Evolutionary conservation across 2,888 invertebrate genomes (phyloP), one percentile per base, ranked within the genome.

Genomic region (Nemapogon koenigi): DNA sequence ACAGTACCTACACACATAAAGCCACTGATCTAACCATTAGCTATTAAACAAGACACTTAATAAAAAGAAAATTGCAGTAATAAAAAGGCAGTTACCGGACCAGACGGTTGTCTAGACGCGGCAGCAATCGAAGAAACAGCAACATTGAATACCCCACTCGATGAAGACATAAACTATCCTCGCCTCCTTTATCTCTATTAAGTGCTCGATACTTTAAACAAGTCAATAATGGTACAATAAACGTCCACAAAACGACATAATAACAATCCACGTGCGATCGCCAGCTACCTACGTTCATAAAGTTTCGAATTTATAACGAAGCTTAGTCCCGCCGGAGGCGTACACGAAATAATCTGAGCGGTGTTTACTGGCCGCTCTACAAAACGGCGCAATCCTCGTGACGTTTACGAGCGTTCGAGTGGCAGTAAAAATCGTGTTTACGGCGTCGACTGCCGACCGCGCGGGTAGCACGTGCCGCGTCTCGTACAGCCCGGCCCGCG

Each of bases 171-270:
- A 72, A 76, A 71, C 61, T 62, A 71, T 62, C 57, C 59, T 54
- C 59, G 52, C 59, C 64, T 69, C 66, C 70, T 75, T 72, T 75
- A 75, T 75, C 73, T 71, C 66, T 70, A 75, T 72, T 72, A 75
- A 73, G 59, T 63, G 61, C 62, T 62, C 69, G 66, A 75, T 75
- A 73, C 69, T 70, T 75, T 75, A 73, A 73, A 75, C 75, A 70
- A 71, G 69, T 71, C 76, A 73, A 76, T 78, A 76, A 75, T 68
- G 67, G 65, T 71, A 64, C 76, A 72, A 76, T 78, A 76, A 78
- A 75, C 59, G 76, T 76, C 75, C 54, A 62, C 63, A 65, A 70
- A 69, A 70, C 68, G 66, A 70, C 69, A 71, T 75, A 75, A 75
- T 76, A 78, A 73, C 69, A 66, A 70, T 64, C 70, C 72, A 63